Evolutionary conservation across 2,113 vertebrate species (phyloP), one percentile per base, ranked within the genome.

Genomic region (Nibea coibor): DNA sequence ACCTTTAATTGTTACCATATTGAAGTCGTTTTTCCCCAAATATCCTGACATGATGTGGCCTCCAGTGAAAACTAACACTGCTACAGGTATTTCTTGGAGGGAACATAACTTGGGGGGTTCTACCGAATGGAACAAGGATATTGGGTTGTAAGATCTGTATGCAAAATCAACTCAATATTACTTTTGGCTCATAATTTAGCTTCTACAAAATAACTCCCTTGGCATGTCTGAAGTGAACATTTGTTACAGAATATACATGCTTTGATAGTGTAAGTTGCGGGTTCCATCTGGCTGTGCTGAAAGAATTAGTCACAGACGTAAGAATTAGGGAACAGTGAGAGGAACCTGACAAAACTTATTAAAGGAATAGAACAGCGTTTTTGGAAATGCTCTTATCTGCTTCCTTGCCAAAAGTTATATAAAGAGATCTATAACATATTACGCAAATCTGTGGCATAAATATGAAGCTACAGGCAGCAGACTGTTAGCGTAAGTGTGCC

Each of bases 151-250:
- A 78, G 82, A 87, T 80, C 69, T 75, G 42, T 57, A 81, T 89
- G 85, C 90, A 91, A 87, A 87, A 91, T 88, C 58, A 67, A 88
- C 74, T 89, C 74, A 80, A 88, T 86, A 93, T 87, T 88, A 74
- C 87, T 87, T 86, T 80, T 88, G 86, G 86, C 82, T 88, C 51
- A 8, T 57, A 72, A 89, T 90, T 86, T 65, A 24, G 63, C 73
- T 90, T 86, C 67, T 59, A 82, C 75, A 83, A 79, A 88, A 90
- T 20, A 16, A 72, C 59, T 89, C 82, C 53, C 72, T 89, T 88
- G 88, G 88, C 88, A 88, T 81, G 79, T 88, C 81, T 85, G 78
- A 89, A 89, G 82, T 75, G 87, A 90, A 89, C 86, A 90, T 90
- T 88, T 91, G 88, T 89, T 88, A 83, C 81, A 87, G 83, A 89